These are phyloP conservation scores for Acrocephalus kingi DNA, from an alignment of 2,113 vertebrate genomes.

Conservation along the genomic window DNA sequence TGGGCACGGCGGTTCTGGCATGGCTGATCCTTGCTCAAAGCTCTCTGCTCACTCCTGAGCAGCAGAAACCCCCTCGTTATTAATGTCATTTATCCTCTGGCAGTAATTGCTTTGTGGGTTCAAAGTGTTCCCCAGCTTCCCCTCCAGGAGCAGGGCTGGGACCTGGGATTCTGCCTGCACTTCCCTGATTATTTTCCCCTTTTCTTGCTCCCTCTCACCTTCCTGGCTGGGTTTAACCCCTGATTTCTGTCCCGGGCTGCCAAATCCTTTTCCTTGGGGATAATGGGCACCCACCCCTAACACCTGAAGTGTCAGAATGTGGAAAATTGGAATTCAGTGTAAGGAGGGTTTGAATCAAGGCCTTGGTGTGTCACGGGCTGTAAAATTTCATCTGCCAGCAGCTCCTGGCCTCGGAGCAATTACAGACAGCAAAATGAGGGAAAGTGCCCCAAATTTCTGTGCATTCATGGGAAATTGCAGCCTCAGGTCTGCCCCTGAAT, in stretches of 20 bases:
- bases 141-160: not conserved
- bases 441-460: not conserved
- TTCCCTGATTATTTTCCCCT: not conserved
- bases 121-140: fast-evolving
- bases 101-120: not conserved
- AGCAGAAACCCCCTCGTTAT: not conserved
- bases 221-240: not conserved
- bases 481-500: not conserved
- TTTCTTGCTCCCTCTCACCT: not conserved
- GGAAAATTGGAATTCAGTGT: constrained; percentile 9
- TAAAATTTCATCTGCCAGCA: constrained; percentile 48
- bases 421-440: constrained; percentile 28
- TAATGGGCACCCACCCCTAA: not conserved
- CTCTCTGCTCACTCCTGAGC: not conserved
- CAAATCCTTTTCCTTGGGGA: not conserved
- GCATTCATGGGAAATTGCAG: not conserved
- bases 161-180: fast-evolving
- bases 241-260: not conserved
- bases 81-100: not conserved
- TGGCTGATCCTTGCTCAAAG: not conserved
- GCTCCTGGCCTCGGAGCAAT: constrained; percentile 42
- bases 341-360: constrained; percentile 25
- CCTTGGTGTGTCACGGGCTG: constrained; percentile 23
- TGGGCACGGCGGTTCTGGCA: not conserved
- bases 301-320: not conserved